Evolutionary conservation across 2,888 invertebrate genomes (phyloP).

Genomic region (Hypomecis punctinalis): DNA sequence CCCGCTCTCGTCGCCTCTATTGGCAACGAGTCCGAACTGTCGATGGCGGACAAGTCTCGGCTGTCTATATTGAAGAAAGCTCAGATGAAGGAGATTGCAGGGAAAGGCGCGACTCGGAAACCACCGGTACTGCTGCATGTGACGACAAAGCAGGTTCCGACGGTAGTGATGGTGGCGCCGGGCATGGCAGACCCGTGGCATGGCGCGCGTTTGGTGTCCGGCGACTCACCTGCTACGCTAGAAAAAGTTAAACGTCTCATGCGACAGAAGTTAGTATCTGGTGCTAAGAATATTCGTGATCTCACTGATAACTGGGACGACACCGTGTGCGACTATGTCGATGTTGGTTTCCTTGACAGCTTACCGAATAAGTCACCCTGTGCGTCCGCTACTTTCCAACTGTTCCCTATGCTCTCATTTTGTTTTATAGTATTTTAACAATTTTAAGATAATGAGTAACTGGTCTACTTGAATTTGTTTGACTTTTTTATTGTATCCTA

Average conservation of each 20-base stretch:
- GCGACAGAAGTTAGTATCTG: slow-evolving; percentile 67
- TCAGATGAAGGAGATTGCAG: slow-evolving; percentile 59
- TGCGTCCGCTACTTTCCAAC: not conserved
- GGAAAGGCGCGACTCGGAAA: slow-evolving; percentile 55
- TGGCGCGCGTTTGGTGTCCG: slow-evolving; percentile 52
- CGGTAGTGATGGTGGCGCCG: slow-evolving; percentile 70
- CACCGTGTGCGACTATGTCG: slow-evolving; percentile 74
- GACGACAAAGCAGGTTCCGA: slow-evolving; percentile 58
- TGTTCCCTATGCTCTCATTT: too few species aligned
- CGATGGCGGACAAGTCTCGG: slow-evolving; percentile 70
- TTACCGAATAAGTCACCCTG: not conserved
- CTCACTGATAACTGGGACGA: slow-evolving; percentile 75
- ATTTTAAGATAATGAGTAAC: too few species aligned
- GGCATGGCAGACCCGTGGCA: slow-evolving; percentile 50
- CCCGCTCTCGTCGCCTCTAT: slow-evolving; percentile 5
- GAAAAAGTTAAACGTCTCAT: slow-evolving; percentile 66
- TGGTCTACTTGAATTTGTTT: too few species aligned
- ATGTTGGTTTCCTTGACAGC: slow-evolving; percentile 53
- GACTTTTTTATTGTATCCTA: too few species aligned
- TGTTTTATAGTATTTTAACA: too few species aligned
- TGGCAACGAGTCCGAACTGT: slow-evolving; percentile 46
- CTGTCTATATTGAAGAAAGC: slow-evolving; percentile 73
- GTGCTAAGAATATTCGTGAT: slow-evolving; percentile 66
- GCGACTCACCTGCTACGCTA: slow-evolving; percentile 60
- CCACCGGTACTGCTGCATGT: slow-evolving; percentile 73